Evolutionary conservation across 2,113 vertebrate genomes (phyloP), one percentile per base, ranked within the genome.

Genomic region (Chionomys nivalis): DNA sequence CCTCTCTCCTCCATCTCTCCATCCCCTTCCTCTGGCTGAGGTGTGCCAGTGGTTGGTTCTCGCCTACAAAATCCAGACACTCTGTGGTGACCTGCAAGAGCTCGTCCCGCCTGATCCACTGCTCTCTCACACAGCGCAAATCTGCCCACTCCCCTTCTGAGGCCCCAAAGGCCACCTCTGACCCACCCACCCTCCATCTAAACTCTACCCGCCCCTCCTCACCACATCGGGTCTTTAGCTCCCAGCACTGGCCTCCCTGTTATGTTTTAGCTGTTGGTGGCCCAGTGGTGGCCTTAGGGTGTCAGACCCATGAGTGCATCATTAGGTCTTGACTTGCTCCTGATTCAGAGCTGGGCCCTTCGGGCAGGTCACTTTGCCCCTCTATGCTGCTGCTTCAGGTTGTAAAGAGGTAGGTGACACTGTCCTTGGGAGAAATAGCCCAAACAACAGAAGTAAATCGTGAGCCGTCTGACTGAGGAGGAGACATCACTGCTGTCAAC

Each of bases 401-500:
- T 81, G 36, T 31, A 16, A 70, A 36, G 73, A 76, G 10, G 58
- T 44, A 42, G 2, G 68, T 33, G 33, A 73, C 58, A 44, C 21
- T 0, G 26, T 49, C 73, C 31, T 66, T 31, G 42, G 33, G 85
- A 66, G 39, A 90, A 42, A 28, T 3, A 0, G 55, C 44, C 39
- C 36, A 73, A 82, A 49, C 55, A 17, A 8, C 39, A 76, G 55
- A 78, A 76, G 86, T 24, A 31, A 66, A 23, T 7, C 9, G 11
- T 3, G 23, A 66, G 65, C 21, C 1, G 1, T 24, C 24, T 83
- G 61, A 70, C 33, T 11, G 36, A 19, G 19, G 7, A 14, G 76
- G 55, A 76, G 0, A 0, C 11, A 0, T 2, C 0, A 3, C 4
- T 2, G 73, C 72, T 39, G 47, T 5, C 0, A 44, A 70, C 9